Conservation (phyloP, 2,113 vertebrate species). For the Empidonax traillii region DNA sequence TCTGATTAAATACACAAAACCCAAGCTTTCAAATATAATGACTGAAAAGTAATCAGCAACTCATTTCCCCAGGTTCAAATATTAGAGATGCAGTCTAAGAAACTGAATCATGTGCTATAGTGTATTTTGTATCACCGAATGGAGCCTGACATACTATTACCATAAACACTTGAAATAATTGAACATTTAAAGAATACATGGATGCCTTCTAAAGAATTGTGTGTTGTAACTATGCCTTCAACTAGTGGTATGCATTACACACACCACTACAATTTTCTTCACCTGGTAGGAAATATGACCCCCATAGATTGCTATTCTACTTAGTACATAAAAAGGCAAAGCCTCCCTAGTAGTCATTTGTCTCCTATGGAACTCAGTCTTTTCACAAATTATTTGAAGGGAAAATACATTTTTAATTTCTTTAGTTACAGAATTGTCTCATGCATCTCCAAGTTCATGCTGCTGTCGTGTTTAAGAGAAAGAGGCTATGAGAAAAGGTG, state of each 20-base stretch:
- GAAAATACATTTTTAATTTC: neutral
- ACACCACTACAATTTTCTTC: neutral
- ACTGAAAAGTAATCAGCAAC: conserved; percentile 3
- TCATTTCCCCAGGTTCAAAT: neutral
- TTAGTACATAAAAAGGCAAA: neutral
- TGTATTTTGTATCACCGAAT: neutral
- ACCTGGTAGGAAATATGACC: neutral
- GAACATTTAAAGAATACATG: neutral
- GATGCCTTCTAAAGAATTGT: neutral
- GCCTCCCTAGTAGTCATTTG: neutral
- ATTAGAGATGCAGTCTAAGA: neutral
- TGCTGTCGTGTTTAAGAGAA: neutral
- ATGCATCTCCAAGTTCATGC: neutral
- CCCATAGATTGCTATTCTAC: neutral
- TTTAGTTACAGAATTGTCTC: neutral
- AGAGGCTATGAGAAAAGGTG: neutral
- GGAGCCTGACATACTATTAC: neutral
- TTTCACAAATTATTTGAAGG: neutral
- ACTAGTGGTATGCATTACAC: neutral
- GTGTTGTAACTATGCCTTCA: neutral
- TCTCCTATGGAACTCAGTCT: neutral
- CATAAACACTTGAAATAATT: neutral
- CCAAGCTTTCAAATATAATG: neutral
- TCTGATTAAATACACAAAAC: neutral
- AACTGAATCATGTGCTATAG: neutral